These are phyloP conservation scores for Linyphia triangularis DNA, from an alignment of 2,888 invertebrate genomes.

Conservation along the genomic window DNA sequence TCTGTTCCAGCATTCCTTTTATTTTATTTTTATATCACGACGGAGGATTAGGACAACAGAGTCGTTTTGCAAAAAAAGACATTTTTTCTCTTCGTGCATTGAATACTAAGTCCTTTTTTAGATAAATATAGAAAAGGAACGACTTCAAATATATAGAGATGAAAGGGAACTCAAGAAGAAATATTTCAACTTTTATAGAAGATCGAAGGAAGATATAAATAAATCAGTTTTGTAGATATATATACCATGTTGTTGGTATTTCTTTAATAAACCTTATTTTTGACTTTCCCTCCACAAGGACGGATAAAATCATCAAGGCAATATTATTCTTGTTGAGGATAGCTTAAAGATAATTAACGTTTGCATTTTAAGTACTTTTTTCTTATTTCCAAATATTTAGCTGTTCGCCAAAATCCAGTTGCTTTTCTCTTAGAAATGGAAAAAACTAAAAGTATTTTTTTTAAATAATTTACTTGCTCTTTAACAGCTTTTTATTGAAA, in stretches of 20 bases:
- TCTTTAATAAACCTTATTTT: constrained; percentile 10
- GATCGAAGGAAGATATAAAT: neutral
- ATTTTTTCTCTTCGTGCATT: constrained; percentile 48
- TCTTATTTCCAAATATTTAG: too few species aligned
- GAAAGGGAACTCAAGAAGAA: constrained; percentile 41
- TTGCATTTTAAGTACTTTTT: too few species aligned
- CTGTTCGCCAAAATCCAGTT: too few species aligned
- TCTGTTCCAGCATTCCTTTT: constrained; percentile 29
- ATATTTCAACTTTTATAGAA: constrained; percentile 10
- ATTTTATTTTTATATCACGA: constrained; percentile 55
- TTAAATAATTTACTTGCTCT: too few species aligned
- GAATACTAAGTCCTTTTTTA: constrained; percentile 63
- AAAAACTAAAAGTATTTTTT: too few species aligned
- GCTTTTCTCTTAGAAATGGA: too few species aligned
- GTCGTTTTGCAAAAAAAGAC: constrained; percentile 69
- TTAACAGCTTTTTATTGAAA: too few species aligned
- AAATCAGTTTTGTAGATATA: constrained; percentile 2
- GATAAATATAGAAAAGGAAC: constrained; percentile 32
- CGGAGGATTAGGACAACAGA: constrained; percentile 69
- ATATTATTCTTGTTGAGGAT: too few species aligned
- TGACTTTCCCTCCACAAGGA: too few species aligned
- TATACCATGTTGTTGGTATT: constrained; percentile 9
- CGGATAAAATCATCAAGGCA: too few species aligned
- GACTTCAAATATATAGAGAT: constrained; percentile 47
- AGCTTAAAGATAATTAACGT: too few species aligned